Percentiles rank a stretch among this genome's conserved stretches.
Conservation (phyloP, 2,113 vertebrate genomes). For the Cisticola juncidis region DNA sequence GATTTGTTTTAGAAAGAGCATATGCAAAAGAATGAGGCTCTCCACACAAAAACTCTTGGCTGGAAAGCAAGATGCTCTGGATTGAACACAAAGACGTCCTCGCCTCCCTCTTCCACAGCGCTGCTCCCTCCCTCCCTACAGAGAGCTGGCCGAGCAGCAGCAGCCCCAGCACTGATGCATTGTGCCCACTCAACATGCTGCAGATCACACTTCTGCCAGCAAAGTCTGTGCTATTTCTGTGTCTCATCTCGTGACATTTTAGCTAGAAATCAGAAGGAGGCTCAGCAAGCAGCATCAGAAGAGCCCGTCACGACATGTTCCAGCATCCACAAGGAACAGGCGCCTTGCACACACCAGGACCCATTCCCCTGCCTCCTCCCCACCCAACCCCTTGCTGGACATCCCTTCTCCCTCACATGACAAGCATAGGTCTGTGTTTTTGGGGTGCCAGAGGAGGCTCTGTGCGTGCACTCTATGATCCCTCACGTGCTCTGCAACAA, state of each 20-base stretch:
- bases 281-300: neutral
- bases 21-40: neutral
- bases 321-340: neutral
- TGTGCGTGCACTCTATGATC: fast-evolving
- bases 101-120: fast-evolving
- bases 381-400: neutral
- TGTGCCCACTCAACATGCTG: neutral
- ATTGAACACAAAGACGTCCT: neutral
- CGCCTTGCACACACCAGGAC: fast-evolving
- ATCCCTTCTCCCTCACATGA: neutral
- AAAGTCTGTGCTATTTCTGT: neutral
- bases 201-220: neutral
- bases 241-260: neutral
- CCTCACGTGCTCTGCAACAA: fast-evolving
- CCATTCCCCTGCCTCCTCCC: neutral
- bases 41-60: conserved; percentile 3
- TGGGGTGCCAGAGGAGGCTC: neutral
- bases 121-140: neutral
- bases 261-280: neutral
- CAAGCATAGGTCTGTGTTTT: neutral
- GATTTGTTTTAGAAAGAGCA: conserved; percentile 5
- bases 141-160: neutral
- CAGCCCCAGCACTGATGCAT: neutral
- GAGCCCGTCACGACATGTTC: fast-evolving
- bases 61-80: neutral